Conservation (phyloP, 2,797 vertebrate genomes). For the Gymnoscopelus braueri region DNA sequence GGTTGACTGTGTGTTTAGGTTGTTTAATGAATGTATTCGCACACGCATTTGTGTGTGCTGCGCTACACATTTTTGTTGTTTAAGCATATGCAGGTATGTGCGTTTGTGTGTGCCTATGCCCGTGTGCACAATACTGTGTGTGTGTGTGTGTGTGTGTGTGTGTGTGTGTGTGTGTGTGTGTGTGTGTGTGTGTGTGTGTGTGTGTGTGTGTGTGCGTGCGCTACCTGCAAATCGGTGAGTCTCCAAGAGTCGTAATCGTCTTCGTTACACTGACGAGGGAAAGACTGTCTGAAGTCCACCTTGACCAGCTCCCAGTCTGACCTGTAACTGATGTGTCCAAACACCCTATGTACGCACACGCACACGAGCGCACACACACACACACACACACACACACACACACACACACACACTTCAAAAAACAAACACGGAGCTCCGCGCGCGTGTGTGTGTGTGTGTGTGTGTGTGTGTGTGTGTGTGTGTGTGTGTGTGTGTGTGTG, state of each 20-base stretch:
- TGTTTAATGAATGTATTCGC: no score
- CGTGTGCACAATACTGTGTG: no score
- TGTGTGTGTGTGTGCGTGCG: neutral
- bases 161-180: neutral
- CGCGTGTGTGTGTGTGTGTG: neutral
- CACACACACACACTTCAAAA: no score
- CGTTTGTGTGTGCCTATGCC: neutral
- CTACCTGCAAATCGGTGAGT: slow-evolving; percentile 90
- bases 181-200: neutral
- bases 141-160: neutral
- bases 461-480: neutral
- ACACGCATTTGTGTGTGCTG: no score
- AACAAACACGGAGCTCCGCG: no score
- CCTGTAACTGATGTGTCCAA: slow-evolving; percentile 97
- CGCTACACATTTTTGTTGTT: no score
- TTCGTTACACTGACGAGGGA: slow-evolving; percentile 86
- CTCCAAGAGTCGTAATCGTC: slow-evolving; percentile 93
- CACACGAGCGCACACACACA: neutral
- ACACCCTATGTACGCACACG: slow-evolving; percentile 81
- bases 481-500: neutral
- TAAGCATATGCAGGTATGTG: no score
- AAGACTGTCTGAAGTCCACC: slow-evolving; percentile 95
- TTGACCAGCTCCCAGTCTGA: slow-evolving; percentile 99
- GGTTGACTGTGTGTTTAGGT: no score
- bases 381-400: no score